Base-by-base conservation (phyloP, 1,140 invertebrate species). In the Mesaphorura yosii region DNA sequence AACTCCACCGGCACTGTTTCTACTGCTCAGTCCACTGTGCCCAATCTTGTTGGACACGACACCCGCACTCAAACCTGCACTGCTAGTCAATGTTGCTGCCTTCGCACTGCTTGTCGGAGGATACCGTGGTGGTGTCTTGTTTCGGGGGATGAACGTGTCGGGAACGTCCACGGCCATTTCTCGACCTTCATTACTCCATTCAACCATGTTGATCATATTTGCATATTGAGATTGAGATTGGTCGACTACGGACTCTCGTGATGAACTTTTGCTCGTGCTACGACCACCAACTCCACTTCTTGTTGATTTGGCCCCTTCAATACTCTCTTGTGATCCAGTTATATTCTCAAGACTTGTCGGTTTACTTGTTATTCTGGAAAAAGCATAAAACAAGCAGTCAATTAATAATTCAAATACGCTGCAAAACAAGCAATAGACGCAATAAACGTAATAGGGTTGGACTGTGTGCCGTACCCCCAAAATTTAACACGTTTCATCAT, bases 81-180 rank as follows among this genome's bases (percentile, higher is more conserved):
- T 27, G 46, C 10, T 46, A 53, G 15, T 34, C 53, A 40, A 26
- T 26, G 45, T 28, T 10, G 39, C 45, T 53, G 55, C 25, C 34
- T 60, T 60, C n/a, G n/a, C n/a, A n/a, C n/a, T n/a, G 39, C 80
- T 79, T 17, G 80, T 83, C 26, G 84, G 83, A 47, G 86, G 86
- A 76, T 90, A 95, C 67, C 89, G 79, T 60, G 87, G 92, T 58
- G 84, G 88, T 55, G 81, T 92, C 76, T 89, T 95, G 71, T 85
- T 87, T 69, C 82, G 77, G 60, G 79, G 86, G 61, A 94, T 82
- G 73, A 97, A 96, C 65, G 82, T 84, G 67, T 94, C 91, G 65
- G 94, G 94, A 57, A 94, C 91, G 73, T 97, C 94, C 66, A 98
- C 91, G 65, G 94, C 88, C 86, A 97, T 91, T 79, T 98, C 94